Evolutionary conservation across 2,888 invertebrate genomes (phyloP).

Genomic region (Nebria salina): DNA sequence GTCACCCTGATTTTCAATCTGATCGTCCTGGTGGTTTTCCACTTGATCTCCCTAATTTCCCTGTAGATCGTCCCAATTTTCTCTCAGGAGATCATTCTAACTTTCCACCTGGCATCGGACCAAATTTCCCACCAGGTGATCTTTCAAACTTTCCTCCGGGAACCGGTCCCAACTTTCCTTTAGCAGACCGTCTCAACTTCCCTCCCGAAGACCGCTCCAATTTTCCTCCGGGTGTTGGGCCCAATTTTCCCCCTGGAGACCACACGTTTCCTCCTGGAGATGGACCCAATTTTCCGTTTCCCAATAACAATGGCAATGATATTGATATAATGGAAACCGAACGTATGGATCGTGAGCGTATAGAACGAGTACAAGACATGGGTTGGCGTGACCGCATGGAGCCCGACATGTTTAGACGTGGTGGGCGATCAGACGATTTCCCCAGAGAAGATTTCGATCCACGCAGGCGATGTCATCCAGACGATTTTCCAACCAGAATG

Average conservation of each 20-base stretch:
- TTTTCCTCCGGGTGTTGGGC: not conserved
- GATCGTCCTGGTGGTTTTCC: not conserved
- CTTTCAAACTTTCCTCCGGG: not conserved
- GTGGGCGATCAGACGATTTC: conserved; percentile 50
- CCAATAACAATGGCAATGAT: conserved; percentile 54
- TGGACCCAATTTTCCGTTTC: conserved; percentile 47
- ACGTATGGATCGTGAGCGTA: conserved; percentile 54
- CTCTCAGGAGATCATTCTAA: not conserved
- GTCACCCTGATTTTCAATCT: not conserved
- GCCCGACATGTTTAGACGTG: conserved; percentile 49
- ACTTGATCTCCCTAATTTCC: not conserved
- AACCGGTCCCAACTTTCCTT: not conserved
- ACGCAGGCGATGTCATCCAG: conserved; percentile 56
- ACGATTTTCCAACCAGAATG: conserved; percentile 56
- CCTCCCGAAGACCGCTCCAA: not conserved
- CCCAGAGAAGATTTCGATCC: conserved; percentile 57
- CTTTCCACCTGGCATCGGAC: not conserved
- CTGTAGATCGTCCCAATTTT: not conserved
- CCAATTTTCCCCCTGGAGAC: conserved; percentile 3
- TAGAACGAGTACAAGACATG: conserved; percentile 57
- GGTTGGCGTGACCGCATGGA: conserved; percentile 28
- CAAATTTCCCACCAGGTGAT: not conserved
- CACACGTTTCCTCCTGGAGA: not conserved
- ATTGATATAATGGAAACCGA: conserved; percentile 54
- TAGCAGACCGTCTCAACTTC: not conserved